A percentile compares a stretch with the other conserved stretches of the same genome.
These are phyloP conservation scores for Proisotoma minuta DNA, from an alignment of 2,888 invertebrate species.

Conservation along the genomic window DNA sequence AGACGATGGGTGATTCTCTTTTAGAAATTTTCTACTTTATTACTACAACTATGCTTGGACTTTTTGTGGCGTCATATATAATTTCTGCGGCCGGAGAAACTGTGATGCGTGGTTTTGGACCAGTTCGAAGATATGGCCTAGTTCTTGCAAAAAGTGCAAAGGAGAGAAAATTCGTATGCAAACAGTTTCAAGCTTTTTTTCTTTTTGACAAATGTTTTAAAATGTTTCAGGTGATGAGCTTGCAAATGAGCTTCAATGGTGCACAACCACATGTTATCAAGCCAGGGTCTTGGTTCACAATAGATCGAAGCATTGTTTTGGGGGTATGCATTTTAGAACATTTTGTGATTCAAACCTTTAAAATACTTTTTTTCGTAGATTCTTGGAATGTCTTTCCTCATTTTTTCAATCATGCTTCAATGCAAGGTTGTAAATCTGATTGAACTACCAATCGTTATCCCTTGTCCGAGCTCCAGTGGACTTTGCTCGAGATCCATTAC, in stretches of 20 bases:
- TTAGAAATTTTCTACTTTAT: not conserved
- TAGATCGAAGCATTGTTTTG: not conserved
- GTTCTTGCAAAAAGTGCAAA: not conserved
- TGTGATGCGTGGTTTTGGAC: not conserved
- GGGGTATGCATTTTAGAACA: not conserved
- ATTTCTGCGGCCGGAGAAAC: not conserved
- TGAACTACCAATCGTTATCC: not conserved
- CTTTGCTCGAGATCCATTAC: too few species aligned
- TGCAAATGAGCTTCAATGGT: not conserved
- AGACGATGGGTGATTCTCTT: not conserved
- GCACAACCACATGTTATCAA: not conserved
- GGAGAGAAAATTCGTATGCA: not conserved
- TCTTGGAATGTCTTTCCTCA: not conserved
- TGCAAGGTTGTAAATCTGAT: not conserved
- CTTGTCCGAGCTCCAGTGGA: too few species aligned
- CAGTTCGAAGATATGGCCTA: not conserved
- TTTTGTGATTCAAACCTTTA: not conserved
- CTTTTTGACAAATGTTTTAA: not conserved
- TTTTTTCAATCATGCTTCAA: conserved; percentile 1
- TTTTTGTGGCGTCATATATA: not conserved
- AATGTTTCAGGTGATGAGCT: not conserved
- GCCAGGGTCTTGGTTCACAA: not conserved
- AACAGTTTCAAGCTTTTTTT: too few species aligned
- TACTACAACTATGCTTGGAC: not conserved
- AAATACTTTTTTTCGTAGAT: not conserved